Conservation (phyloP, 2,113 vertebrate species). For the Atlantisia rogersi region DNA sequence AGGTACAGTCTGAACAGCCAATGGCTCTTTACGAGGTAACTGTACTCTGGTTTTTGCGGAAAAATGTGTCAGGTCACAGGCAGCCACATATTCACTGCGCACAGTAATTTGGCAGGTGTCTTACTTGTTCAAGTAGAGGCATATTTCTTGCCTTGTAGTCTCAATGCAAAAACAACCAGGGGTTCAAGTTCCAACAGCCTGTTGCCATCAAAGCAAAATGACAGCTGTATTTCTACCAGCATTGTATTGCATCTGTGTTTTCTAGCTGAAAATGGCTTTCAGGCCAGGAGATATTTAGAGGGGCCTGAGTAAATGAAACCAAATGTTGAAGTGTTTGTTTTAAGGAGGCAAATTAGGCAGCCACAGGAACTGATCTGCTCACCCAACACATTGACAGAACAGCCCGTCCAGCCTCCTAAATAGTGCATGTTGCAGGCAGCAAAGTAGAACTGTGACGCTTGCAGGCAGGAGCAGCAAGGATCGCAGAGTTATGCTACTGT, state of each 20-base stretch:
- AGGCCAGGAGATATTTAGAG: neutral
- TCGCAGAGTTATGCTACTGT: neutral
- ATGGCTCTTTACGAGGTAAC: neutral
- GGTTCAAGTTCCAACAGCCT: neutral
- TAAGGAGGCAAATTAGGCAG: neutral
- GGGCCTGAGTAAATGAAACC: neutral
- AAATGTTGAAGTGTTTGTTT: neutral
- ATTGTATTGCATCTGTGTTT: neutral
- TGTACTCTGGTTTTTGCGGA: neutral
- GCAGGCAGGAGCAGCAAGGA: neutral
- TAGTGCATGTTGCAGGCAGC: neutral
- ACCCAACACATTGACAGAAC: accelerated
- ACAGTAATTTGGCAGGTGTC: neutral
- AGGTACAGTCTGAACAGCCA: too few species aligned
- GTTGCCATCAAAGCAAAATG: neutral
- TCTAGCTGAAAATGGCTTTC: neutral
- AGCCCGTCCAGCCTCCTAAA: neutral
- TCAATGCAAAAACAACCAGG: neutral
- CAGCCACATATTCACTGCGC: neutral
- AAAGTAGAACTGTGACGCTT: neutral
- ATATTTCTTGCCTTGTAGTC: neutral
- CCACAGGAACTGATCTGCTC: neutral
- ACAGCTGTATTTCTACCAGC: neutral
- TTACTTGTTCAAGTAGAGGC: neutral
- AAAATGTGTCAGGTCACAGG: neutral